A percentile compares a stretch with the other conserved stretches of the same genome.
Conservation (phyloP, 2,797 vertebrate genomes). For the Danio tinwini region DNA sequence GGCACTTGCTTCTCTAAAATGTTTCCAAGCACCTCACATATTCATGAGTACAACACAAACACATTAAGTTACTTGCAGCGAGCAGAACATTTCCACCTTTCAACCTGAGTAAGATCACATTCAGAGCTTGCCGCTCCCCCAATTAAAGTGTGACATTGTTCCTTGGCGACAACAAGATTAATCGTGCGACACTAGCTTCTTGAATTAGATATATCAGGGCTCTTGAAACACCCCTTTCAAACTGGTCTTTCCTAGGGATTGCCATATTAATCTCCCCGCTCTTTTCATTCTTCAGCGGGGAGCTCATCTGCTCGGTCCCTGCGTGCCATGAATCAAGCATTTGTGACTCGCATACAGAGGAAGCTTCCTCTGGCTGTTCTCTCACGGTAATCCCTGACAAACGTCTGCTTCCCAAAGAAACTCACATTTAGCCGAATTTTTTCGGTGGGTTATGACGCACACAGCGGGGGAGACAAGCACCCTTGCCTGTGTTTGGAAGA, state of each 20-base stretch:
- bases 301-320: constrained; percentile 51
- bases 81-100: constrained; percentile 42
- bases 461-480: not conserved
- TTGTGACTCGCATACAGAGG: constrained; percentile 61
- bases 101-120: constrained; percentile 61
- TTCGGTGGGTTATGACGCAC: constrained; percentile 51
- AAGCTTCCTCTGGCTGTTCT: constrained; percentile 46
- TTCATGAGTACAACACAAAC: constrained; percentile 44
- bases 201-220: constrained; percentile 73
- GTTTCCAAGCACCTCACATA: constrained; percentile 28
- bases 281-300: constrained; percentile 47
- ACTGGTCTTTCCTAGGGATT: constrained; percentile 66
- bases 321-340: constrained; percentile 50
- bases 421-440: constrained; percentile 57
- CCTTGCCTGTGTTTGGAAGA: not conserved
- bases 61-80: constrained; percentile 34
- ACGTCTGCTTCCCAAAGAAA: constrained; percentile 27
- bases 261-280: constrained; percentile 69
- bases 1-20: constrained; percentile 14
- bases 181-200: constrained; percentile 68
- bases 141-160: constrained; percentile 67
- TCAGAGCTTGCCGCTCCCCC: constrained; percentile 52
- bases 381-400: constrained; percentile 59
- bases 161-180: constrained; percentile 65
- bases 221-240: constrained; percentile 73